phyloP scores from a whole-genome alignment of 92 coral and sea anemone species.

The Parazoanthus swiftii region DNA sequence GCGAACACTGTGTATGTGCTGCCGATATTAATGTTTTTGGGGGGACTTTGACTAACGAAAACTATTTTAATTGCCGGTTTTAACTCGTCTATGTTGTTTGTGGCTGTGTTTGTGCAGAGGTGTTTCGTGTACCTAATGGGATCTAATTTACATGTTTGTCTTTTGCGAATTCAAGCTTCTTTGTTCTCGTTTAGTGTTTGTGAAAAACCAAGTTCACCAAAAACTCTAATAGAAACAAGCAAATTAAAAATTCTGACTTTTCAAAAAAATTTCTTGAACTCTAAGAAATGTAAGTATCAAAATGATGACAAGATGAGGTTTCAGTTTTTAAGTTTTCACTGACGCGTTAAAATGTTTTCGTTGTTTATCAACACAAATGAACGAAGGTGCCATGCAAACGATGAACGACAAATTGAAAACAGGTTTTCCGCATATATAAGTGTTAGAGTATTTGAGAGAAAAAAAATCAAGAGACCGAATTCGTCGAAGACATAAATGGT shows the following conservation, averaged over 20 bases:
- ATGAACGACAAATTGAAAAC: not conserved
- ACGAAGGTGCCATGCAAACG: not conserved
- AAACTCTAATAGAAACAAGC: not conserved
- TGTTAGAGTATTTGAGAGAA: too few relatives aligned
- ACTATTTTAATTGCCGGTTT: too few relatives aligned
- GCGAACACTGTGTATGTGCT: not conserved
- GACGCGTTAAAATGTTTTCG: not conserved
- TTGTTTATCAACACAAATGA: not conserved
- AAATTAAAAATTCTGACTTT: too few relatives aligned
- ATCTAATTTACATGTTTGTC: not conserved
- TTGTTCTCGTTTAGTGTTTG: not conserved
- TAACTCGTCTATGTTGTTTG: not conserved
- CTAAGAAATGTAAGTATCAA: too few relatives aligned
- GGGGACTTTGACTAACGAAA: not conserved
- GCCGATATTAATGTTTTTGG: not conserved
- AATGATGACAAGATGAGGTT: not conserved
- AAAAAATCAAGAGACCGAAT: too few relatives aligned
- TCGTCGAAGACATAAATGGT: not conserved
- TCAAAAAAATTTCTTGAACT: not conserved
- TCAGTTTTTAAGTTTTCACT: not conserved
- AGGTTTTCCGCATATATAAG: not conserved
- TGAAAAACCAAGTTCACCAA: too few relatives aligned
- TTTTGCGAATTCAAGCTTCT: not conserved
- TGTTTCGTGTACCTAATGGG: not conserved
- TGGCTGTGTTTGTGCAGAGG: not conserved